Base-by-base conservation (phyloP, 2,113 vertebrate species). In the Labeo catla region DNA sequence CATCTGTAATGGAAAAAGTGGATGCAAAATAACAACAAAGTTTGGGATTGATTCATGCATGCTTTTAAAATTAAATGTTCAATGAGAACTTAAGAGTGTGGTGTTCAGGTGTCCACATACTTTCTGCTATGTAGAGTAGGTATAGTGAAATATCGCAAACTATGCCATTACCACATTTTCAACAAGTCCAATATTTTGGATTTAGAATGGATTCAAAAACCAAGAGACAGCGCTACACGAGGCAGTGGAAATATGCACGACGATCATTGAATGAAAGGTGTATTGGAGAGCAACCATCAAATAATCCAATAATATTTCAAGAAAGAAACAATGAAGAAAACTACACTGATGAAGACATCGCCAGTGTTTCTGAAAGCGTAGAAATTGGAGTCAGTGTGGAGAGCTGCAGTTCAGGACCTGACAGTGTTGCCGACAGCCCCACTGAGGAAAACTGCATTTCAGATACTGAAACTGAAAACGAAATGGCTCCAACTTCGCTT, bases 231-330 rank as follows among this genome's bases (percentile, higher is more conserved):
- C 10, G 72, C 21, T 76, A 76, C 45, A 76, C 72, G 13, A 23
- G 72, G 72, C 45, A 76, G 72, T 76, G 72, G 45, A 76, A 76
- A 49, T 76, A 23, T 76, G 45, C 72, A 76, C 4, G 45, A 21
- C 49, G 72, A 49, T 74, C 21, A 49, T 6, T 74, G 72, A 4
- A 49, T 49, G 45, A 47, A 49, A 74, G 4, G 45, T 49, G 21
- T 49, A 49, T 74, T 47, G 11, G 21, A 49, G 45, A 74, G 10
- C 43, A 49, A 6, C 23, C 19, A 74, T 74, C 21, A 49, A 16
- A 10, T 73, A 39, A 73, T 74, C 39, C 70, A 73, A 4, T 47
- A 74, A n/a, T 43, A 74, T 19, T 19, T 47, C 72, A 47, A 47
- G 45, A 49, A 49, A 12, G 21, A 74, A 23, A 6, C 1, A n/a